phyloP scores from a whole-genome alignment of 2,797 vertebrate genomes.

The Hoplostethus mediterraneus region DNA sequence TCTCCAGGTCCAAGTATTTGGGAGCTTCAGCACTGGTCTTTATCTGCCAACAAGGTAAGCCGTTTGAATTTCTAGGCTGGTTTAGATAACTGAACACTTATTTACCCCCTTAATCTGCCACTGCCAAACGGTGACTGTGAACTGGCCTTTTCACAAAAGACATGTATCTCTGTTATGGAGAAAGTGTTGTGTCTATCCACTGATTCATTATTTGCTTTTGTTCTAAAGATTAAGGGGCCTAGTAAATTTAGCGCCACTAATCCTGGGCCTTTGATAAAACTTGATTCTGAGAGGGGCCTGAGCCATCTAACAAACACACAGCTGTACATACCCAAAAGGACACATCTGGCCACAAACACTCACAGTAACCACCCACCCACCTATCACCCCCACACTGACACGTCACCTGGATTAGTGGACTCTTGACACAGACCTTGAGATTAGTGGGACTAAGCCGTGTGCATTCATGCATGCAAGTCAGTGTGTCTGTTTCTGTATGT shows the following conservation, averaged over 20 bases:
- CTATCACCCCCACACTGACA: slow-evolving; percentile 25
- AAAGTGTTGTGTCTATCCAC: not conserved
- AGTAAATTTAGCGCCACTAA: slow-evolving; percentile 36
- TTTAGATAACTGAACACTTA: slow-evolving; percentile 3
- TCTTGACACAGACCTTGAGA: slow-evolving; percentile 46
- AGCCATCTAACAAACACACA: not conserved
- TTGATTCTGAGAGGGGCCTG: slow-evolving; percentile 21
- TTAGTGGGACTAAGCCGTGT: slow-evolving; percentile 46
- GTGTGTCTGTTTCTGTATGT: not conserved
- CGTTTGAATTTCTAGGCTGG: slow-evolving; percentile 22
- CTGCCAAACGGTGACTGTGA: slow-evolving; percentile 25
- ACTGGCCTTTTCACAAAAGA: slow-evolving; percentile 14
- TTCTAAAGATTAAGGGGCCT: slow-evolving; percentile 39
- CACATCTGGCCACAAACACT: not conserved
- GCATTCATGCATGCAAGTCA: not conserved
- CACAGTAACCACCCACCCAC: not conserved
- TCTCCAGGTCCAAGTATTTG: slow-evolving; percentile 96
- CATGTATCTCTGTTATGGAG: not conserved
- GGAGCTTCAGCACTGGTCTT: slow-evolving; percentile 98
- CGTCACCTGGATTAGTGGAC: slow-evolving; percentile 55
- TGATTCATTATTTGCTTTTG: slow-evolving; percentile 26
- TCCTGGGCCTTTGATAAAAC: slow-evolving; percentile 28
- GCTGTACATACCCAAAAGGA: not conserved
- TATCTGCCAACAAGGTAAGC: slow-evolving; percentile 98
- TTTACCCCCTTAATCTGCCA: not conserved